phyloP scores from a whole-genome alignment of 1,140 invertebrate genomes.

The Lysiphlebus fabarum region DNA sequence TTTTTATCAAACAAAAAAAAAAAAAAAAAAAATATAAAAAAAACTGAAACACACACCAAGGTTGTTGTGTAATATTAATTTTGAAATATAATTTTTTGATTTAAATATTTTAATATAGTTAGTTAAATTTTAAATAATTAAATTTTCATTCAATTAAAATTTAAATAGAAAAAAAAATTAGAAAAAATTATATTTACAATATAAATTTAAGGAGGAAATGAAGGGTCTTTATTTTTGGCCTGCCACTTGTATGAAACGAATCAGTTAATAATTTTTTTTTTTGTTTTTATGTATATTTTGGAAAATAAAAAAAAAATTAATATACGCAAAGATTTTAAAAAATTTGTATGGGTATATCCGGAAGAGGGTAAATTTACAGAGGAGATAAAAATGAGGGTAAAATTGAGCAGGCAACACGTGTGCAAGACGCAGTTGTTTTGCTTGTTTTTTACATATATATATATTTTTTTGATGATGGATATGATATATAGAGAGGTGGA shows the following conservation, averaged over 20 bases:
- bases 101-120: too few relatives aligned
- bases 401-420: constrained; percentile 25
- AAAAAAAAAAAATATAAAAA: too few relatives aligned
- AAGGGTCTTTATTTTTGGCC: constrained; percentile 16
- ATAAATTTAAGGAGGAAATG: constrained; percentile 12
- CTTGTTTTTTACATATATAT: too few relatives aligned
- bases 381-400: constrained; percentile 11
- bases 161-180: too few relatives aligned
- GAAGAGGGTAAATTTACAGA: constrained; percentile 11
- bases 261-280: constrained; percentile 14
- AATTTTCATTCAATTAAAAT: too few relatives aligned
- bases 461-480: background rate
- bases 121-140: too few relatives aligned
- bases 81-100: background rate
- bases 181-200: constrained; percentile 10
- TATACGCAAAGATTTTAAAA: constrained; percentile 8
- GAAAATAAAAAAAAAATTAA: constrained; percentile 23
- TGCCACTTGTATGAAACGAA: constrained; percentile 20
- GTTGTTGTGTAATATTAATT: too few relatives aligned
- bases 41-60: too few relatives aligned
- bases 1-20: too few relatives aligned
- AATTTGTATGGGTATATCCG: constrained; percentile 19
- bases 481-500: constrained; percentile 14
- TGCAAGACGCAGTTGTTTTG: constrained; percentile 19
- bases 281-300: too few relatives aligned